Conservation (phyloP, 2,888 invertebrate species). For the Sarcophaga variegata region DNA sequence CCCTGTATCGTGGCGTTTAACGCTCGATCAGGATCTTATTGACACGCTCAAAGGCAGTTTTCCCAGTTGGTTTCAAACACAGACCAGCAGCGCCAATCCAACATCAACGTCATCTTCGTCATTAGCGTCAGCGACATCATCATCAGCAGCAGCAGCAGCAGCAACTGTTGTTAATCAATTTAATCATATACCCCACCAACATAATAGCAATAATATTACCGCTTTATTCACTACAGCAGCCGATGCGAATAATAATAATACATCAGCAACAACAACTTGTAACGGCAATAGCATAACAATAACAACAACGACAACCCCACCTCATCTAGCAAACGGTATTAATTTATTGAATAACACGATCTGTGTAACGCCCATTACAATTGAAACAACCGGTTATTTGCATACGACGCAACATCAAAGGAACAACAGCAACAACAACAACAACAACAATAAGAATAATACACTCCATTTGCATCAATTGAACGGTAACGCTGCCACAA, state of each 20-base stretch:
- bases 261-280: constrained; percentile 73
- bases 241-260: constrained; percentile 67
- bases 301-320: constrained; percentile 67
- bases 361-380: constrained; percentile 73
- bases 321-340: constrained; percentile 47
- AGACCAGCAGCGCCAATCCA: constrained; percentile 38
- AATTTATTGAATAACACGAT: constrained; percentile 71
- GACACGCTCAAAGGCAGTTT: constrained; percentile 96
- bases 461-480: constrained; percentile 75
- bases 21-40: constrained; percentile 95
- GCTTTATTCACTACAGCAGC: constrained; percentile 47
- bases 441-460: constrained; percentile 71
- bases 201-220: constrained; percentile 45
- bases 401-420: constrained; percentile 46
- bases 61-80: constrained; percentile 94
- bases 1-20: constrained; percentile 94
- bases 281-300: constrained; percentile 72
- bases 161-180: constrained; percentile 14
- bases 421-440: constrained; percentile 60
- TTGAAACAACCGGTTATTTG: constrained; percentile 68
- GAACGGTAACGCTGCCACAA: constrained; percentile 67
- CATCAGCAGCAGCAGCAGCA: constrained; percentile 18
- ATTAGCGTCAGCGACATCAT: constrained; percentile 3
- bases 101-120: constrained; percentile 27
- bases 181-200: constrained; percentile 23